Conservation (phyloP, 2,888 invertebrate species). For the Ichneumon xanthorius region DNA sequence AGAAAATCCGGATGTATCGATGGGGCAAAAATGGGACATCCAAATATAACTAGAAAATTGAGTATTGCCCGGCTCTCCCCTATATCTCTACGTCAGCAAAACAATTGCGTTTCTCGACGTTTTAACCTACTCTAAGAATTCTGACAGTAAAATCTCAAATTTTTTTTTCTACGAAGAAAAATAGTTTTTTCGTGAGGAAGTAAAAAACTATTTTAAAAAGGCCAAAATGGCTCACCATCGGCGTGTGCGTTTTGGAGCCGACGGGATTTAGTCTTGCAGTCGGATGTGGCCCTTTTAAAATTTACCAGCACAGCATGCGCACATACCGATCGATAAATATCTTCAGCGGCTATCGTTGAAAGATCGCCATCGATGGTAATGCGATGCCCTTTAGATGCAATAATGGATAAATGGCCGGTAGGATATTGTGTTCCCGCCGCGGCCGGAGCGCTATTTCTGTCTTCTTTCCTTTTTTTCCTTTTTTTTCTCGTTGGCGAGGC, state of each 20-base stretch:
- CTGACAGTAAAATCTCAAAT: too few relatives aligned
- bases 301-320: conserved; percentile 39
- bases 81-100: too few relatives aligned
- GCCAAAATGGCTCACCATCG: neutral
- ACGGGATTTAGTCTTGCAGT: neutral
- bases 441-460: conserved; percentile 41
- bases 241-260: neutral
- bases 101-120: too few relatives aligned
- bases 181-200: too few relatives aligned
- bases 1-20: too few relatives aligned
- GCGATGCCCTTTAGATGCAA: conserved; percentile 78
- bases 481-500: conserved; percentile 21
- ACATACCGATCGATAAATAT: conserved; percentile 67
- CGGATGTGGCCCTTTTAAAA: conserved; percentile 27
- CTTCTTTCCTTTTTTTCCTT: conserved; percentile 22
- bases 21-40: too few relatives aligned
- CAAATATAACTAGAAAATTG: too few relatives aligned
- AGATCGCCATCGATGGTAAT: conserved; percentile 71
- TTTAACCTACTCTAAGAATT: too few relatives aligned
- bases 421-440: conserved; percentile 55
- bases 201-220: too few relatives aligned
- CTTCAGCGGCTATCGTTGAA: conserved; percentile 59
- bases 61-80: too few relatives aligned
- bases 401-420: conserved; percentile 74
- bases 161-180: too few relatives aligned